Evolutionary conservation across 2,888 invertebrate species (phyloP).

Genomic region (Hydraecia micacea): DNA sequence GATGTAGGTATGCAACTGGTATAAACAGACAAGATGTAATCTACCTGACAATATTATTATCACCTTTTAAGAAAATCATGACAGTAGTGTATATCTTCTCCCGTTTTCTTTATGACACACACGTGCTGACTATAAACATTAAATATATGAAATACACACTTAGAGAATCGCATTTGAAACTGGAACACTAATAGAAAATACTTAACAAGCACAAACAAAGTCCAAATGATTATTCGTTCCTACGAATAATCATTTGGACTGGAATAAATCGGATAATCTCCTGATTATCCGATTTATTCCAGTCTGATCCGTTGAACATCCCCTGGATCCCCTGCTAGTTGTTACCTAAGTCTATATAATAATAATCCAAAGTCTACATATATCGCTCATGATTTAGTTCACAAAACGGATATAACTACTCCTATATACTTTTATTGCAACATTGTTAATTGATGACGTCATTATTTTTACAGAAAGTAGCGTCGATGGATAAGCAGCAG

Average conservation of each 20-base stretch:
- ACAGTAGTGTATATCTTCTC: not conserved
- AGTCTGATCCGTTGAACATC: too few species aligned
- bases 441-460: not conserved
- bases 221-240: not conserved
- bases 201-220: not conserved
- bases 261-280: too few species aligned
- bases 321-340: too few species aligned
- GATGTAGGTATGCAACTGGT: not conserved
- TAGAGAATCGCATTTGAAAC: not conserved
- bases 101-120: conserved; percentile 29
- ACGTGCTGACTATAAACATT: not conserved
- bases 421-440: not conserved
- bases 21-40: not conserved
- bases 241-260: too few species aligned
- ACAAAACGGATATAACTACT: not conserved
- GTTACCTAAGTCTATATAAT: not conserved
- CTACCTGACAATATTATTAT: not conserved
- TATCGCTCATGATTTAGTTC: conserved; percentile 14
- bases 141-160: not conserved
- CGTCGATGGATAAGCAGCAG: conserved; percentile 84
- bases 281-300: too few species aligned
- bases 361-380: conserved; percentile 17
- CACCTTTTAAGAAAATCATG: conserved; percentile 1
- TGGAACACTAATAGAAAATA: not conserved
- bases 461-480: conserved; percentile 79